Evolutionary conservation across 2,113 vertebrate species (phyloP).

Genomic region (Nothoprocta pentlandii): DNA sequence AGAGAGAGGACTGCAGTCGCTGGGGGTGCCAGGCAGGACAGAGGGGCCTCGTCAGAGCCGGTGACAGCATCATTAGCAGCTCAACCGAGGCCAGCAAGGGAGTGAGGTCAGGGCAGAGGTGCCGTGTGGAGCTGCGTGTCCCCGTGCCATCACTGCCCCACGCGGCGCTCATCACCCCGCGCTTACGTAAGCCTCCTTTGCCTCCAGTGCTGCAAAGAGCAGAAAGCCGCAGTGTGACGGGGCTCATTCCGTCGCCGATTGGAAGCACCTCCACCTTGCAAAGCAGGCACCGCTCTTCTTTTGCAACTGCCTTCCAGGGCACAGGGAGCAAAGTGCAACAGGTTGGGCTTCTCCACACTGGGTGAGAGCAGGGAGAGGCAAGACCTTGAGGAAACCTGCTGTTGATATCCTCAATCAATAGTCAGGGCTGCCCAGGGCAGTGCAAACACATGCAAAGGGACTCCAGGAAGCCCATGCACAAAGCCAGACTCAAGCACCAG

Average conservation of each 20-base stretch:
- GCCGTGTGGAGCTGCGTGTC: neutral
- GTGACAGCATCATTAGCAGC: neutral
- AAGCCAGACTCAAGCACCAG: neutral
- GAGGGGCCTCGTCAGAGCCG: neutral
- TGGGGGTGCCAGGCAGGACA: accelerated
- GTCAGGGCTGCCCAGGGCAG: neutral
- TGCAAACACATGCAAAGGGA: neutral
- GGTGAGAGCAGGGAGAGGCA: neutral
- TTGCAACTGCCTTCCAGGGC: accelerated
- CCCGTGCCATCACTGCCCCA: neutral
- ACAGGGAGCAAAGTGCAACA: neutral
- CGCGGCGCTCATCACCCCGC: accelerated
- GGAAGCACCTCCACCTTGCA: accelerated
- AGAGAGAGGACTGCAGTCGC: neutral
- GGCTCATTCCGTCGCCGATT: neutral
- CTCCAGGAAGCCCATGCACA: neutral
- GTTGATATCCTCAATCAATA: neutral
- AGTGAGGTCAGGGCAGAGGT: neutral
- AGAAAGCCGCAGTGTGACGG: neutral
- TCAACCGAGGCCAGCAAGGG: neutral
- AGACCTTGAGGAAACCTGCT: neutral
- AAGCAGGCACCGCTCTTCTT: neutral
- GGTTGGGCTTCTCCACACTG: neutral
- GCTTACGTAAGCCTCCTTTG: accelerated
- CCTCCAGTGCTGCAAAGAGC: neutral